phyloP scores from a whole-genome alignment of 2,113 vertebrate species.

The Sinocyclocheilus rhinocerous region DNA sequence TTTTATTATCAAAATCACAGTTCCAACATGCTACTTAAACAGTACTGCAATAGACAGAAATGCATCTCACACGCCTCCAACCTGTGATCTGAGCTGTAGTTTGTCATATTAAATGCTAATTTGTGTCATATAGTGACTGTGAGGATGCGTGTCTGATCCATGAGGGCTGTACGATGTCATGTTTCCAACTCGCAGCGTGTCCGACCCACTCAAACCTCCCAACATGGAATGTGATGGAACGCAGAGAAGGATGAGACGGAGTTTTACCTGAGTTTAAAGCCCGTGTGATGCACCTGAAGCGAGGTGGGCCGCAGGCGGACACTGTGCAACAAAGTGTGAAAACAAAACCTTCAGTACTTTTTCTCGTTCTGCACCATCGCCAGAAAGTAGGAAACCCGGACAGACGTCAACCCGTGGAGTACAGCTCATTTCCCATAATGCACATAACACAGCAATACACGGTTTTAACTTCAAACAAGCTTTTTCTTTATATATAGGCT shows the following conservation, averaged over 20 bases:
- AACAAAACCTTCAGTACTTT: background rate
- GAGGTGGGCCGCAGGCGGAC: constrained; percentile 80
- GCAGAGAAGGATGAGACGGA: constrained; percentile 57
- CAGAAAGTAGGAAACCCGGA: constrained; percentile 83
- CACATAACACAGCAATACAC: constrained; percentile 87
- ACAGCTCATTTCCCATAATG: constrained; percentile 80
- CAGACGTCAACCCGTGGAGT: constrained; percentile 82
- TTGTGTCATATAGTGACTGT: background rate
- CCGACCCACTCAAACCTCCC: constrained; percentile 51
- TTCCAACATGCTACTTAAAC: background rate
- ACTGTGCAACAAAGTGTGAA: constrained; percentile 81
- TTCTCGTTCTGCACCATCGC: constrained; percentile 66
- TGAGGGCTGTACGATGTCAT: background rate
- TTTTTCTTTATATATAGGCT: constrained; percentile 71
- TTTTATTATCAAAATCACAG: background rate
- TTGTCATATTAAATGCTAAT: too few species aligned
- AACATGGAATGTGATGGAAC: constrained; percentile 79
- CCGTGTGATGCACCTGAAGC: constrained; percentile 94
- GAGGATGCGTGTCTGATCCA: background rate
- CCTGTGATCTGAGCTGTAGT: too few species aligned
- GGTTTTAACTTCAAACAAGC: constrained; percentile 85
- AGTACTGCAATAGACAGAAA: too few species aligned
- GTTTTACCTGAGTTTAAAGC: constrained; percentile 96
- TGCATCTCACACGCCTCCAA: too few species aligned
- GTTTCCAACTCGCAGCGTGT: constrained; percentile 5